Conservation (phyloP, 2,113 vertebrate genomes). For the Anoplopoma fimbria region DNA sequence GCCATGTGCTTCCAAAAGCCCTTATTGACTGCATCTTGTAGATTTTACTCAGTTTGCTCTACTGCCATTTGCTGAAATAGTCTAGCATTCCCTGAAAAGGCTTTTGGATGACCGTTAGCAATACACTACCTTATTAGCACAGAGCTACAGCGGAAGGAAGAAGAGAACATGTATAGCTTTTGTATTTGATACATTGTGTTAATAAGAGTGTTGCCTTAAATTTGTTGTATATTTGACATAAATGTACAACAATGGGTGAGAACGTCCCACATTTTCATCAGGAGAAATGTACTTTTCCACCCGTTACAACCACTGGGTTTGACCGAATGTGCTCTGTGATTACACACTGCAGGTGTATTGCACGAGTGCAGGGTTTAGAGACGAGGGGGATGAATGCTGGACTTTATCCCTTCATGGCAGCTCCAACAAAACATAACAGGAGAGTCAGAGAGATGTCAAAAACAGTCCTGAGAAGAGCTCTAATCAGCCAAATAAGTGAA, state of each 20-base stretch:
- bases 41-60: not conserved
- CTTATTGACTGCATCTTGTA: not conserved
- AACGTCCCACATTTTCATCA: not conserved
- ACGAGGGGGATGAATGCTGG: not conserved
- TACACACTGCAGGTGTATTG: not conserved
- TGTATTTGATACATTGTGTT: not conserved
- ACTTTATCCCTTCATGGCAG: not conserved
- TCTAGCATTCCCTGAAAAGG: not conserved
- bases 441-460: not conserved
- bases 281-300: not conserved
- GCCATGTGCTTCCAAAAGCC: not conserved
- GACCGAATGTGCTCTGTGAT: not conserved
- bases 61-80: not conserved
- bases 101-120: too few relatives aligned
- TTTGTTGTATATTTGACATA: not conserved
- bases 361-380: not conserved
- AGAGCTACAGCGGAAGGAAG: not conserved
- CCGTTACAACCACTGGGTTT: not conserved
- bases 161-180: not conserved
- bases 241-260: not conserved
- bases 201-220: not conserved
- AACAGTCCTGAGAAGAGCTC: not conserved
- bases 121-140: too few relatives aligned
- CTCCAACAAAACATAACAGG: not conserved
- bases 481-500: not conserved